Base-by-base conservation (phyloP, 2,113 vertebrate species). In the Lucifuga dentata region DNA sequence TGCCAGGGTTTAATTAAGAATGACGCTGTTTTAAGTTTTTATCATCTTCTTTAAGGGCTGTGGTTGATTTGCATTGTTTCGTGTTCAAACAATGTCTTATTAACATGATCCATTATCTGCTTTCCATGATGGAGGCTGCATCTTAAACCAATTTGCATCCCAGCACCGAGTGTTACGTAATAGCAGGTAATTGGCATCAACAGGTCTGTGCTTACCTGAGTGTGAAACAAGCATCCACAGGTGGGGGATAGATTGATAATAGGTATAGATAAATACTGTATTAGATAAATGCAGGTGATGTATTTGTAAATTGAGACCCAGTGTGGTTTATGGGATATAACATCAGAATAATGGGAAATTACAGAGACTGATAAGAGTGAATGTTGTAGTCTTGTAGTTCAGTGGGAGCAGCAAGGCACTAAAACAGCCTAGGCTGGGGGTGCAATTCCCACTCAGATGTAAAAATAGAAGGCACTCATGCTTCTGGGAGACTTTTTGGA, bases 201-300 rank as follows among this genome's bases (percentile, higher is more conserved):
- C 64, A 13, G 72, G 32, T 57, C 26, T 40, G 40, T 55, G 59
- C 24, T 15, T 50, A 29, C 20, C 21, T 65, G 17, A 26, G 43
- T 29, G 17, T 39, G 17, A 49, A 48, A 43, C 70, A 24, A 29
- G 2, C 36, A 7, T 11, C n/a, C 24, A n/a, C 46, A n/a, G 5
- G 9, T 17, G 17, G 8, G 15, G 35, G 21, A 24, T 15, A 62
- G 58, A 61, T 59, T 50, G 62, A 8, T 62, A 57, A 53, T 10
- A 69, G 44, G 29, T 62, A 69, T 66, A 70, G 73, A 71, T 2
- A 19, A 71, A 41, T 57, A 35, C 76, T 29, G 35, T 65, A 69
- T 59, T 63, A 70, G 73, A 68, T 2, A 16, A 68, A 43, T 57
- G 26, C 73, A n/a, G 35, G 20, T 49, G 16, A 35, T 50, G 40